These are phyloP conservation scores for Carposina sasakii DNA, from an alignment of 1,140 invertebrate genomes.

Conservation along the genomic window DNA sequence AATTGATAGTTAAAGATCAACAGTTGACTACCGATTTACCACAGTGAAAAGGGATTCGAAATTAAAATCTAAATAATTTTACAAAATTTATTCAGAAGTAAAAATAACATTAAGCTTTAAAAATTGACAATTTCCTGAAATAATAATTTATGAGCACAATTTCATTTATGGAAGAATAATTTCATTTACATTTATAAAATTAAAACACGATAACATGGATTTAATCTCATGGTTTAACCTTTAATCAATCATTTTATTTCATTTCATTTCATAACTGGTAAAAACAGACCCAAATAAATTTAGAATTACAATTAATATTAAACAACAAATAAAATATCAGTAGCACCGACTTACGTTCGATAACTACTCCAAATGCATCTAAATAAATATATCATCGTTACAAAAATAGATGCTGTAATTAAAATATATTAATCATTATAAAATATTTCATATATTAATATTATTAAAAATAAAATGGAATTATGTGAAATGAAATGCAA, in stretches of 20 bases:
- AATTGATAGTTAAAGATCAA: too few species aligned
- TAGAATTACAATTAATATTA: not conserved
- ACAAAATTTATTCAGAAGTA: constrained; percentile 68
- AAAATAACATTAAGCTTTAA: constrained; percentile 69
- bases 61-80: constrained; percentile 30
- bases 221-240: constrained; percentile 27
- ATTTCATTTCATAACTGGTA: too few species aligned
- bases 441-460: not conserved
- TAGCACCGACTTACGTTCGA: constrained; percentile 10
- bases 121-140: constrained; percentile 65
- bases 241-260: too few species aligned
- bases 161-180: constrained; percentile 58
- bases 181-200: constrained; percentile 38
- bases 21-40: constrained; percentile 10
- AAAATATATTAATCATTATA: constrained; percentile 14
- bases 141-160: constrained; percentile 65
- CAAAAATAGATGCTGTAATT: constrained; percentile 1
- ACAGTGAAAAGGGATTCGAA: constrained; percentile 1
- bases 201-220: constrained; percentile 39
- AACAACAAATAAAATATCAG: not conserved
- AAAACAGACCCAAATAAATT: not conserved
- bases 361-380: not conserved
- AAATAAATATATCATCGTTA: not conserved
- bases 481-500: constrained; percentile 59
- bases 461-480: constrained; percentile 36